phyloP scores from a whole-genome alignment of 2,888 invertebrate species.

The Athalia rosae region DNA sequence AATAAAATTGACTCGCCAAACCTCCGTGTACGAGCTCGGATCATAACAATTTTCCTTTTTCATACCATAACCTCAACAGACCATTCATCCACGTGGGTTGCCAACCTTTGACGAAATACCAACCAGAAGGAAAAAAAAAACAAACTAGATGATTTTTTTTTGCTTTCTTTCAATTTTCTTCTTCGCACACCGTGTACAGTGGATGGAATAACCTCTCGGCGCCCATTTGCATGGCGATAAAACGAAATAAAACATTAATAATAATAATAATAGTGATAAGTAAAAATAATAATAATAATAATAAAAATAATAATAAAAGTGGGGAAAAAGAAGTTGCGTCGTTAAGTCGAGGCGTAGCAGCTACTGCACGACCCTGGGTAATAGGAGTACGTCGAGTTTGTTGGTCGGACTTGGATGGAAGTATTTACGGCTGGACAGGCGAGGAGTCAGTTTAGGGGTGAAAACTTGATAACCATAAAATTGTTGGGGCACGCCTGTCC shows the following conservation, averaged over 20 bases:
- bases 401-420: not conserved
- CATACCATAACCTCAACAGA: too few species aligned
- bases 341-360: not conserved
- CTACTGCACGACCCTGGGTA: too few species aligned
- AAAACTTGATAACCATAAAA: conserved; percentile 41
- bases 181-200: too few species aligned
- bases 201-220: conserved; percentile 7
- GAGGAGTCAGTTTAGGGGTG: not conserved
- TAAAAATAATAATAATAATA: too few species aligned
- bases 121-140: too few species aligned
- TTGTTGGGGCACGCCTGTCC: conserved; percentile 27
- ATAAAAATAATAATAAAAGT: too few species aligned
- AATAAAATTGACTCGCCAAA: too few species aligned
- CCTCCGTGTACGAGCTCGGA: too few species aligned
- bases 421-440: conserved; percentile 18
- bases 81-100: too few species aligned
- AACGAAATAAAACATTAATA: not conserved
- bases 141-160: not conserved
- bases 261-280: too few species aligned
- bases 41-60: too few species aligned
- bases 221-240: not conserved
- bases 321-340: not conserved
- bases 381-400: not conserved
- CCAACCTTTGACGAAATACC: not conserved
- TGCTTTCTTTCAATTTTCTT: not conserved